Conservation (phyloP, 2,797 vertebrate genomes). For the Sarcoramphus papa region DNA sequence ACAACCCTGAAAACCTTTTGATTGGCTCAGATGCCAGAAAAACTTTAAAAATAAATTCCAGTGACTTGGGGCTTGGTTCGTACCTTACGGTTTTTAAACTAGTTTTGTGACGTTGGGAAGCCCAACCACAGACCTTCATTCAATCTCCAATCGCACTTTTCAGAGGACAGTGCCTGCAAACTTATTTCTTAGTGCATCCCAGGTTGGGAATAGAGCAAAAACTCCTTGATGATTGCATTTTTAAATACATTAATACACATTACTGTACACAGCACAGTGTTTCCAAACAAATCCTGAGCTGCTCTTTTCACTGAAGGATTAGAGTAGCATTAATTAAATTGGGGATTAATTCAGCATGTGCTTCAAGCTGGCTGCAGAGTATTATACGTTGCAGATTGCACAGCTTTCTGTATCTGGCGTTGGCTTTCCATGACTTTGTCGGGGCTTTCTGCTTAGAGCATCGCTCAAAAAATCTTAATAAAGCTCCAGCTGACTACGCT, state of each 20-base stretch:
- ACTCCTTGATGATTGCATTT: not conserved
- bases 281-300: not conserved
- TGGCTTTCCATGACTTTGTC: not conserved
- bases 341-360: conserved; percentile 4
- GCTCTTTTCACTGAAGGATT: conserved; percentile 28
- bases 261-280: not conserved
- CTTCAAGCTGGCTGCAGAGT: not conserved
- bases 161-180: not conserved
- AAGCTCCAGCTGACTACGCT: not conserved
- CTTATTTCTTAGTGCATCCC: not conserved
- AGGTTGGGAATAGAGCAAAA: not conserved
- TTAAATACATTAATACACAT: not conserved
- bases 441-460: not conserved
- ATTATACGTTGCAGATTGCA: not conserved
- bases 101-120: not conserved
- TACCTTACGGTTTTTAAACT: not conserved
- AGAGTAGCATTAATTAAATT: not conserved
- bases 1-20: not conserved
- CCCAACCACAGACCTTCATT: not conserved
- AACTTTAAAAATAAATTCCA: not conserved
- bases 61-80: not conserved
- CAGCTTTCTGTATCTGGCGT: not conserved
- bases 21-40: not conserved
- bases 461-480: not conserved
- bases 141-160: not conserved